phyloP scores from a whole-genome alignment of 2,797 vertebrate species.

The Platalea minor region DNA sequence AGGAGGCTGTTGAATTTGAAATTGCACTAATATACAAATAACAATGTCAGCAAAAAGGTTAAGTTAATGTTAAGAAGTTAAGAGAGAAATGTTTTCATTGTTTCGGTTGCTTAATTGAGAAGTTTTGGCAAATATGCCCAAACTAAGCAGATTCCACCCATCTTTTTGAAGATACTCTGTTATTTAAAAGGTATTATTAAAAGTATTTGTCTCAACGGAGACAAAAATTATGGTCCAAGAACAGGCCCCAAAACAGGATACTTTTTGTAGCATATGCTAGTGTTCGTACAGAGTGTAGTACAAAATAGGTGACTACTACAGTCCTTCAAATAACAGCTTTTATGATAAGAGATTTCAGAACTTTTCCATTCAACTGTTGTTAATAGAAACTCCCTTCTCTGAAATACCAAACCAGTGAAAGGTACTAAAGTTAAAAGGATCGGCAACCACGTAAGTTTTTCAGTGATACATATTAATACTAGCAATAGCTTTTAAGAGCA shows the following conservation, averaged over 20 bases:
- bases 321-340: not conserved
- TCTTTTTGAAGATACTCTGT: not conserved
- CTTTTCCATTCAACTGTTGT: not conserved
- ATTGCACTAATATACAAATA: not conserved
- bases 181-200: not conserved
- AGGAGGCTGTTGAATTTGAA: not conserved
- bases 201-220: not conserved
- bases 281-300: not conserved
- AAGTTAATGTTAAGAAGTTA: not conserved
- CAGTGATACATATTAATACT: not conserved
- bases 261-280: not conserved
- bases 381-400: not conserved
- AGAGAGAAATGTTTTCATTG: not conserved
- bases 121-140: not conserved
- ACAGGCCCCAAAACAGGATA: not conserved
- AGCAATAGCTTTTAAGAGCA: not conserved
- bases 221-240: not conserved
- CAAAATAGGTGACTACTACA: not conserved
- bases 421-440: not conserved
- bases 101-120: not conserved
- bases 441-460: not conserved
- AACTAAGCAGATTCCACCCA: not conserved
- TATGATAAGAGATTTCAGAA: not conserved
- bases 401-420: not conserved
- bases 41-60: not conserved